phyloP scores from a whole-genome alignment of 2,797 vertebrate species.

The Diplodus sargus region DNA sequence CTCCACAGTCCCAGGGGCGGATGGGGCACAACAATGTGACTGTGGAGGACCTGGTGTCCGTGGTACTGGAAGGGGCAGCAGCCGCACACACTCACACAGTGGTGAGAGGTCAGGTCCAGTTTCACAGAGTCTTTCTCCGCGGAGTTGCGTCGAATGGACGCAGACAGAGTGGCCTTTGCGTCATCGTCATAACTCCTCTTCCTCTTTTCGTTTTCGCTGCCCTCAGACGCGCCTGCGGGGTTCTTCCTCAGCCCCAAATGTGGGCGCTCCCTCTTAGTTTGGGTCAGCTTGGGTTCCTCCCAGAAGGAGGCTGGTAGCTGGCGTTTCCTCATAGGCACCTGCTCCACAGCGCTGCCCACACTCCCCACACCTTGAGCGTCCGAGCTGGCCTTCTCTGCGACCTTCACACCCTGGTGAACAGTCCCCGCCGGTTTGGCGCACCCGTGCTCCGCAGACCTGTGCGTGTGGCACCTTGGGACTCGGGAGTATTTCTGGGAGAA shows the following conservation, averaged over 20 bases:
- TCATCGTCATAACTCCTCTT: constrained; percentile 75
- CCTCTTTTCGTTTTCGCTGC: constrained; percentile 66
- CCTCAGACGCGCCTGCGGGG: constrained; percentile 51
- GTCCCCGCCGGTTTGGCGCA: constrained; percentile 74
- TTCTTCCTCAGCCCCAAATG: constrained; percentile 74
- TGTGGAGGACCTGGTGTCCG: constrained; percentile 89
- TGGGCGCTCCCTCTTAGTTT: constrained; percentile 69
- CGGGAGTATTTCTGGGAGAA: constrained; percentile 96
- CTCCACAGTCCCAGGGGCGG: constrained; percentile 88
- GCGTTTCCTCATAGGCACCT: constrained; percentile 97
- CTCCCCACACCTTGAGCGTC: constrained; percentile 60
- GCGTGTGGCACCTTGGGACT: constrained; percentile 88
- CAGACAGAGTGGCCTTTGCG: constrained; percentile 60
- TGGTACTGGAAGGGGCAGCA: constrained; percentile 94
- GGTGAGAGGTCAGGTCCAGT: constrained; percentile 80
- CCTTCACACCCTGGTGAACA: constrained; percentile 47
- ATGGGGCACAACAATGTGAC: constrained; percentile 84
- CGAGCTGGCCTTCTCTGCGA: constrained; percentile 69
- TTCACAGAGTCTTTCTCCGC: constrained; percentile 84
- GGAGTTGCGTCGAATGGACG: constrained; percentile 53
- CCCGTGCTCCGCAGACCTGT: constrained; percentile 79
- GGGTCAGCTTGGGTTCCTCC: constrained; percentile 92
- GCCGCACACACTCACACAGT: constrained; percentile 85
- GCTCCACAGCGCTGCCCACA: constrained; percentile 76
- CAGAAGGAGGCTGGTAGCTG: constrained; percentile 98